Evolutionary conservation across 2,113 vertebrate genomes (phyloP).

Genomic region (Rousettus leschenaultii): DNA sequence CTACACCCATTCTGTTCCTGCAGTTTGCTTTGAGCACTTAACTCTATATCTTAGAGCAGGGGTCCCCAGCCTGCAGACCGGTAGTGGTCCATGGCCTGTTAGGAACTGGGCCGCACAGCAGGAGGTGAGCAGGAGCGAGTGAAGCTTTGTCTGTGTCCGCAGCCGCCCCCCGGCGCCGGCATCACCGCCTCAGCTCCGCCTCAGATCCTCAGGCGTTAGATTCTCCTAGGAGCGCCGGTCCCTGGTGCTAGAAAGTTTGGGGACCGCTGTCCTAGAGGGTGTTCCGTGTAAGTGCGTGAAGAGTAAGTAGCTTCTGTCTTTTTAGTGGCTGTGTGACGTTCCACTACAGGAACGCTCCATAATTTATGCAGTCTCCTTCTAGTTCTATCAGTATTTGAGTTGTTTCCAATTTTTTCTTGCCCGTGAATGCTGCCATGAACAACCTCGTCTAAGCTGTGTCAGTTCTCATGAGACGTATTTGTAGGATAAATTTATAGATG

Average conservation of each 20-base stretch:
- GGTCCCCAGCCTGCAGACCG: too few species aligned
- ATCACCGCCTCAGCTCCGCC: too few species aligned
- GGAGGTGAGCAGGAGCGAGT: too few species aligned
- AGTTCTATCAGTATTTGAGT: not conserved
- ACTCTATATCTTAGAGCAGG: not conserved
- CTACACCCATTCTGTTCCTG: not conserved
- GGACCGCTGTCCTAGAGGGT: not conserved
- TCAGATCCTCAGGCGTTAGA: too few species aligned
- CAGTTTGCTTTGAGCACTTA: not conserved
- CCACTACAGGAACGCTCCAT: accelerated
- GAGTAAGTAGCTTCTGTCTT: not conserved
- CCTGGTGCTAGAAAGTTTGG: too few species aligned
- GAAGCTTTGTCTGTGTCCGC: too few species aligned
- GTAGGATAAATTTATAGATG: not conserved
- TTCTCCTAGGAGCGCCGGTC: too few species aligned
- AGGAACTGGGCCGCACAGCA: too few species aligned
- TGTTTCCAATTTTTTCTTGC: not conserved
- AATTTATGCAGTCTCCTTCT: not conserved
- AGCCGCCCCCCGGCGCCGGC: too few species aligned
- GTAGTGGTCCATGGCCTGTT: too few species aligned
- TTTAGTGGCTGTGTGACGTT: not conserved
- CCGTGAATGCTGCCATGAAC: not conserved
- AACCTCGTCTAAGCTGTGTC: not conserved
- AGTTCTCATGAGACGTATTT: not conserved
- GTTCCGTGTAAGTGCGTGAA: not conserved